Evolutionary conservation across 2,888 invertebrate species (phyloP).

Genomic region (Pheosia tremula): DNA sequence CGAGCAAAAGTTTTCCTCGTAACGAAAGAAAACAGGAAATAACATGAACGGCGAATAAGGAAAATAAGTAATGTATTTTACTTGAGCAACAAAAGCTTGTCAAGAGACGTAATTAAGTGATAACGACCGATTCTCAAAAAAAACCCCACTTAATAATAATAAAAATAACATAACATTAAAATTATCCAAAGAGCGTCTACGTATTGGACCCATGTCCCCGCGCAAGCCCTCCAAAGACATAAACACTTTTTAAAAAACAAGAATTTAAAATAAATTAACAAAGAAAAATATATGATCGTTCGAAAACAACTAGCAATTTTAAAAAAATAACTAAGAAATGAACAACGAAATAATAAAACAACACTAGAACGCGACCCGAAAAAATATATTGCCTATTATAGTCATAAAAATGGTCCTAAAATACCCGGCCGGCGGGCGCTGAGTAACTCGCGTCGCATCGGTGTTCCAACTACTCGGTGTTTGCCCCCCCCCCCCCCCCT

Average conservation of each 20-base stretch:
- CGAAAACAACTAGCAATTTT: neutral
- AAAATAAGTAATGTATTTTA: slow-evolving; percentile 1
- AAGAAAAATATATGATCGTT: neutral
- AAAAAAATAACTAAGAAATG: neutral
- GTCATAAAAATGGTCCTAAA: slow-evolving; percentile 59
- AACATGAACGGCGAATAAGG: slow-evolving; percentile 1
- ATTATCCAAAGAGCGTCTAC: no score
- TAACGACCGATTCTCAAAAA: neutral
- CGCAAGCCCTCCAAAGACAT: no score
- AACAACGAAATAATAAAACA: neutral
- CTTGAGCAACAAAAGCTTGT: neutral
- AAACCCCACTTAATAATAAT: neutral
- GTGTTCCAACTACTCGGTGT: slow-evolving; percentile 78
- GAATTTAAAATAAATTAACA: neutral
- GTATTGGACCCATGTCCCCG: no score
- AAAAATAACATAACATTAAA: neutral
- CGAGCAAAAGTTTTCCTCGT: slow-evolving; percentile 5
- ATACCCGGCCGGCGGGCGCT: slow-evolving; percentile 78
- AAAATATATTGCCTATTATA: slow-evolving; percentile 9
- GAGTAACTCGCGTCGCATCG: slow-evolving; percentile 76
- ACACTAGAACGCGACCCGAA: slow-evolving; percentile 5
- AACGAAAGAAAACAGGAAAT: slow-evolving; percentile 7
- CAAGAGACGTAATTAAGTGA: neutral
- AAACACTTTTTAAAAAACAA: no score
- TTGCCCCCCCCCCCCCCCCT: slow-evolving; percentile 57